phyloP scores from a whole-genome alignment of 2,888 invertebrate species.

The Tenthredo distinguenda region DNA sequence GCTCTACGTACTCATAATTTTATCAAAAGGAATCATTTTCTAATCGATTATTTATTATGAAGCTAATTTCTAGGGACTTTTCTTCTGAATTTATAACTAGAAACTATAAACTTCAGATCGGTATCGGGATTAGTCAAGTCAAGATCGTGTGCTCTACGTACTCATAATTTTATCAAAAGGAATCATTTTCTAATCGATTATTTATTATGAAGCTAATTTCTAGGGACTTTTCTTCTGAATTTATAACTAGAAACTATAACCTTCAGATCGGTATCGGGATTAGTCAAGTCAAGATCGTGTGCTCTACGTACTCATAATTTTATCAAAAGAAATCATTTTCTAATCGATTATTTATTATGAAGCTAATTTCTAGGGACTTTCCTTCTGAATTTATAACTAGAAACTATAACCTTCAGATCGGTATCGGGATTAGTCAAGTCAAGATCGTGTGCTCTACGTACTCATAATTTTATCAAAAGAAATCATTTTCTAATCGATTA shows the following conservation, averaged over 20 bases:
- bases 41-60: not conserved
- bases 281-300: constrained; percentile 4
- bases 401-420: not conserved
- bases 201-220: not conserved
- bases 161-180: not conserved
- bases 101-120: not conserved
- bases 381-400: not conserved
- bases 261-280: not conserved
- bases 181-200: not conserved
- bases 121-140: not conserved
- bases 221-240: not conserved
- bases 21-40: not conserved
- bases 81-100: not conserved
- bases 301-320: not conserved
- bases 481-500: not conserved
- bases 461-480: not conserved
- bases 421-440: not conserved
- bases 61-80: not conserved
- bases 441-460: not conserved
- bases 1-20: not conserved
- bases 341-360: not conserved
- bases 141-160: not conserved
- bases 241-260: not conserved
- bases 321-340: not conserved
- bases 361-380: not conserved